These are phyloP conservation scores for Megalops cyprinoides DNA, from an alignment of 2,797 vertebrate species.

Conservation along the genomic window DNA sequence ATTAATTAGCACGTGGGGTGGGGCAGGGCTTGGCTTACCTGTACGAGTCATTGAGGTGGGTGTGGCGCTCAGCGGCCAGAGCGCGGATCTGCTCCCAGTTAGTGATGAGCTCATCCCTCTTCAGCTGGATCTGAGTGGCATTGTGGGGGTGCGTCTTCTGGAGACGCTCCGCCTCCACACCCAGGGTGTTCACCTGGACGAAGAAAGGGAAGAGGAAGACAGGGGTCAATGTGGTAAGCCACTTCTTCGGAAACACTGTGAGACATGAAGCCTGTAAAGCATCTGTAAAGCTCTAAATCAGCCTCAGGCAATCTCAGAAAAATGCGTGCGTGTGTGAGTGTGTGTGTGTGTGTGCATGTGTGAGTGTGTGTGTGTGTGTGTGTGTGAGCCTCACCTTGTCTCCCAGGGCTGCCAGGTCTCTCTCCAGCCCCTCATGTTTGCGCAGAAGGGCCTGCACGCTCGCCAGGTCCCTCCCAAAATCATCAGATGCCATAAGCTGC, in stretches of 20 bases:
- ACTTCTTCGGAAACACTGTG: background rate
- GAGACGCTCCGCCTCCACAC: conserved; percentile 88
- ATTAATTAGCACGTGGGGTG: no score
- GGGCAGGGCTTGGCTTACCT: conserved; percentile 64
- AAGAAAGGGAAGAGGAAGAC: background rate
- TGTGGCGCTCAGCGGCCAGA: conserved; percentile 87
- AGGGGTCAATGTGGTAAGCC: background rate
- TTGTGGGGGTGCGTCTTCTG: conserved; percentile 94
- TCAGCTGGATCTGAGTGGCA: conserved; percentile 93
- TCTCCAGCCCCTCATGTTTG: conserved; percentile 94
- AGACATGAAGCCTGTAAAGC: background rate
- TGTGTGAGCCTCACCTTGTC: conserved; percentile 81
- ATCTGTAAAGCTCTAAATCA: no score
- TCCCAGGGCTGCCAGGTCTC: conserved; percentile 93
- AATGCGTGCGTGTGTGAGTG: background rate
- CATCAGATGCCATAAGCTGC: conserved; percentile 97
- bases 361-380: no score
- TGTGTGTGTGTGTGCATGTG: background rate
- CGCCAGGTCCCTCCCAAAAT: conserved; percentile 95
- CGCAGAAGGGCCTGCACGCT: conserved; percentile 94
- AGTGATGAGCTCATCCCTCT: conserved; percentile 91
- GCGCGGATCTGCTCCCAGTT: conserved; percentile 98
- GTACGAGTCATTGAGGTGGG: conserved; percentile 93
- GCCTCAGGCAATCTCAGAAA: background rate
- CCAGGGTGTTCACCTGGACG: conserved; percentile 90